Conservation (phyloP, 1,140 invertebrate genomes). For the Akabosia matsudoensis region DNA sequence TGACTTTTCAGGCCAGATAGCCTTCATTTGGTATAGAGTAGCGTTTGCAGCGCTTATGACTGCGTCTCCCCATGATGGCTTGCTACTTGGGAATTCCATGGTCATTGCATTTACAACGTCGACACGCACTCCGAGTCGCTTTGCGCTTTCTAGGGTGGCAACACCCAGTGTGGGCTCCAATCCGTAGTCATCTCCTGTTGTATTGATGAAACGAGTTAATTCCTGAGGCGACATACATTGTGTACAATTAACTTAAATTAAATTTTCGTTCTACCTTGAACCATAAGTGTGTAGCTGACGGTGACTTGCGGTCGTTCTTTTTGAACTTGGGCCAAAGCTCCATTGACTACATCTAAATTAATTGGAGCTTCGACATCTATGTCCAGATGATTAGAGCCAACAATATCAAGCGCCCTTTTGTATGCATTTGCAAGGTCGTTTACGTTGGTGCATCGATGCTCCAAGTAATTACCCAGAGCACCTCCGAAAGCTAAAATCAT, state of each 20-base stretch:
- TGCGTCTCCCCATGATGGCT: constrained; percentile 42
- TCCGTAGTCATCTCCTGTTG: constrained; percentile 45
- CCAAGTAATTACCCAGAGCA: constrained; percentile 46
- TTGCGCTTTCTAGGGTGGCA: constrained; percentile 37
- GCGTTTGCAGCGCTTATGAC: constrained; percentile 35
- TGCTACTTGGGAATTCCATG: constrained; percentile 42
- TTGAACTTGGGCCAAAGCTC: constrained; percentile 43
- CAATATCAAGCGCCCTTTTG: constrained; percentile 39
- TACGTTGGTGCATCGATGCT: background rate
- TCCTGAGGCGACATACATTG: too few species aligned
- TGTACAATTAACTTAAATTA: background rate
- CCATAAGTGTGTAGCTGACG: constrained; percentile 46
- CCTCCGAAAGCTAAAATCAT: constrained; percentile 40
- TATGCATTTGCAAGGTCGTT: constrained; percentile 38
- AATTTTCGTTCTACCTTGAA: constrained; percentile 23
- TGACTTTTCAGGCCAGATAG: constrained; percentile 39
- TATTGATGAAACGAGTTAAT: background rate
- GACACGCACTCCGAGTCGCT: constrained; percentile 38
- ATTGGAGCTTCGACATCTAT: constrained; percentile 47
- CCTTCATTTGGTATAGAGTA: constrained; percentile 36
- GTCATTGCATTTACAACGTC: constrained; percentile 46
- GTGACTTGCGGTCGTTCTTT: constrained; percentile 33
- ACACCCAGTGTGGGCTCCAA: constrained; percentile 41
- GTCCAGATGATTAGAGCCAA: constrained; percentile 42
- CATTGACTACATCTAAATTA: constrained; percentile 36